Conservation (phyloP, 2,888 invertebrate genomes). For the Trilocha varians region DNA sequence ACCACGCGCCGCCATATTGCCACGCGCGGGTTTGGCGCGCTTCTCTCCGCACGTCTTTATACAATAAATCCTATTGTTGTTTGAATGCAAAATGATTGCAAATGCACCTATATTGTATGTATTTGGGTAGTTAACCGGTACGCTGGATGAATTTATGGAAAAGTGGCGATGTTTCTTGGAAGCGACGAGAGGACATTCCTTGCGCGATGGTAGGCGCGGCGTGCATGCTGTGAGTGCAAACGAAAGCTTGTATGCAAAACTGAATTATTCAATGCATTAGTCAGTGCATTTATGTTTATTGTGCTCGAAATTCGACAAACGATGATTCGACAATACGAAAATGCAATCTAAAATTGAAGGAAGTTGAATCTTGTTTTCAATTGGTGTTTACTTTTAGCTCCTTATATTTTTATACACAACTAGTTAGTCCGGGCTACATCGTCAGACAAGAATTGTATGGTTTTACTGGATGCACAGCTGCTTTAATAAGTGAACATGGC, state of each 20-base stretch:
- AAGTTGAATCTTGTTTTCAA: too few relatives aligned
- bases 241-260: background rate
- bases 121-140: constrained; percentile 57
- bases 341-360: too few relatives aligned
- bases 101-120: constrained; percentile 45
- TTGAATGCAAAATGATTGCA: constrained; percentile 53
- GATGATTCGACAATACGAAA: background rate
- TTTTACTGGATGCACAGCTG: too few relatives aligned
- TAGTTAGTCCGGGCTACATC: too few relatives aligned
- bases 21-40: constrained; percentile 47
- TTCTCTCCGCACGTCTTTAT: constrained; percentile 56
- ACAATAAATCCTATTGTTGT: constrained; percentile 66
- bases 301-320: background rate
- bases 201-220: background rate
- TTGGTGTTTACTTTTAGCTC: too few relatives aligned
- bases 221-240: background rate
- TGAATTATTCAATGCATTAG: background rate
- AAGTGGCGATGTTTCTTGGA: constrained; percentile 23
- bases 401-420: too few relatives aligned
- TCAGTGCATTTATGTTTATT: background rate
- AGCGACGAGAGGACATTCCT: constrained; percentile 17
- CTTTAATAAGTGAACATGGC: too few relatives aligned
- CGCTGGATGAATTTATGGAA: constrained; percentile 46
- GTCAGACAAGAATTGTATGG: too few relatives aligned
- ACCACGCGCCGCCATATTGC: constrained; percentile 47